Evolutionary conservation across 2,113 vertebrate genomes (phyloP).

Genomic region (Asarcornis scutulata): DNA sequence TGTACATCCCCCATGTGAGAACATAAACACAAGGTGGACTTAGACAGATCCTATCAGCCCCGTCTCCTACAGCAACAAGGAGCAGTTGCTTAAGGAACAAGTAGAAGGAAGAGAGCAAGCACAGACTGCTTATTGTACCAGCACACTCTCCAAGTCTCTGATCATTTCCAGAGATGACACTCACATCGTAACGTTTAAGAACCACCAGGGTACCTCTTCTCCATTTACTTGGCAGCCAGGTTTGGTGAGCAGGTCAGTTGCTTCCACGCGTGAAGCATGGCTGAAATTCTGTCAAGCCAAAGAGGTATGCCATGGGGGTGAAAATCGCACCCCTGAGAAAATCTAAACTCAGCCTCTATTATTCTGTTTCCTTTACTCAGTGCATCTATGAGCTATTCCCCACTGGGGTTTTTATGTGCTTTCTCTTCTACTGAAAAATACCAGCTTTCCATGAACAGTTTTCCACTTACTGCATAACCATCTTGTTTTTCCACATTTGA

Average conservation of each 20-base stretch:
- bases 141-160: neutral
- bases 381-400: neutral
- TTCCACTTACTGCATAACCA: neutral
- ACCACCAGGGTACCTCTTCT: neutral
- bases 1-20: neutral
- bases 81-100: neutral
- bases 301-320: neutral
- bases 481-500: neutral
- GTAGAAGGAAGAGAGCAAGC: neutral
- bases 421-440: neutral
- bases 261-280: neutral
- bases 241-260: neutral
- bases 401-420: rapidly evolving
- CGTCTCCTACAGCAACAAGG: neutral
- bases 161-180: neutral
- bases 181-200: neutral
- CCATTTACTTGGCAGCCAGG: neutral
- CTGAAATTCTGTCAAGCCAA: neutral
- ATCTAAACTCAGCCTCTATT: neutral
- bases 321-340: neutral
- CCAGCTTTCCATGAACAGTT: neutral
- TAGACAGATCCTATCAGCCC: neutral
- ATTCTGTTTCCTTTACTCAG: neutral
- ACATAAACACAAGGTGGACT: neutral
- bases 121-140: neutral